Evolutionary conservation across 2,113 vertebrate genomes (phyloP).

Genomic region (Arothron firmamentum): DNA sequence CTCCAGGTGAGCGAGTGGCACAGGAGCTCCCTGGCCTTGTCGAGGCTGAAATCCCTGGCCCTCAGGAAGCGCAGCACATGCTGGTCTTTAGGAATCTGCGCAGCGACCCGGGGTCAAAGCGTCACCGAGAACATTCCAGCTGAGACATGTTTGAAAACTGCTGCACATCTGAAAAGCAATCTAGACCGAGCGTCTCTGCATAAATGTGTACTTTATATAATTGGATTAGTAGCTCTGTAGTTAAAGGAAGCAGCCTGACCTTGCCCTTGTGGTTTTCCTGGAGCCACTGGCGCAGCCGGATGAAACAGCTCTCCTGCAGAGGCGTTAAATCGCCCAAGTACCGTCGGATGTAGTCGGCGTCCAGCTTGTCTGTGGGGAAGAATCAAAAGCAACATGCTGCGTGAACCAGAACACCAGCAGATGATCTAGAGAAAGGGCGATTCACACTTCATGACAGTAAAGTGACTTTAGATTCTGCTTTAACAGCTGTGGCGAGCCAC

Average conservation of each 20-base stretch:
- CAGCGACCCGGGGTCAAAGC: not conserved
- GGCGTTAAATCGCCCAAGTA: constrained; percentile 94
- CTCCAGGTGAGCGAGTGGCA: constrained; percentile 94
- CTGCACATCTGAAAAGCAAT: constrained; percentile 3
- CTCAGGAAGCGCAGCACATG: constrained; percentile 93
- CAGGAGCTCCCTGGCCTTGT: constrained; percentile 89
- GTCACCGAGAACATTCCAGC: not conserved
- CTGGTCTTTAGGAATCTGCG: constrained; percentile 93
- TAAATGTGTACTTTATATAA: constrained; percentile 7
- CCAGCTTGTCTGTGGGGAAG: constrained; percentile 84
- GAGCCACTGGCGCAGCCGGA: constrained; percentile 91
- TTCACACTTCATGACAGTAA: too few species aligned
- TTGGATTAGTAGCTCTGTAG: constrained; percentile 5
- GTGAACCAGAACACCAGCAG: constrained; percentile 13
- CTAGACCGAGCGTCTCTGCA: constrained; percentile 2
- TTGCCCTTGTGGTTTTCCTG: constrained; percentile 97
- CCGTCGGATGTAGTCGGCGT: constrained; percentile 93
- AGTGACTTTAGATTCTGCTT: too few species aligned
- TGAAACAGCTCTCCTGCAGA: constrained; percentile 95
- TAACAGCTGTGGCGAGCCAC: too few species aligned
- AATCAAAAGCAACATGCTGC: constrained; percentile 20
- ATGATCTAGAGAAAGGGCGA: too few species aligned
- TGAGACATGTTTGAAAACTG: not conserved
- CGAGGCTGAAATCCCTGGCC: constrained; percentile 89
- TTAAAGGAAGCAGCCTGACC: constrained; percentile 63